Base-by-base conservation (phyloP, 1,140 invertebrate genomes). In the Solen grandis region DNA sequence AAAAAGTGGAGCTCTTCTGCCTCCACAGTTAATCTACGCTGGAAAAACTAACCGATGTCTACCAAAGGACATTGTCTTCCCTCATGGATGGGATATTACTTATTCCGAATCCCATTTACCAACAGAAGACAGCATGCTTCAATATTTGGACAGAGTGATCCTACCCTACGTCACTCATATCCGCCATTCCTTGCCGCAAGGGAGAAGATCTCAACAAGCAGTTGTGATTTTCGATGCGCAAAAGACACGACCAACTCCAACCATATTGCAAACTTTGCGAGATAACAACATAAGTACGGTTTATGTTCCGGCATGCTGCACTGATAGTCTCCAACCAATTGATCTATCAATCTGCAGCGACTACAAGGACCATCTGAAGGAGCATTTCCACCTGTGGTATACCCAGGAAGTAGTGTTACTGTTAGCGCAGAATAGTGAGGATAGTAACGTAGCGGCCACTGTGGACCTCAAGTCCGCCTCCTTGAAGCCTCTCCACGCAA, bases 111-210 rank as follows among this genome's bases (percentile, higher is more conserved):
- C 41, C 8, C 41, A 46, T 46, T 8, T 46, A 10, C 19, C 8
- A 10, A 10, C 41, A 10, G 41, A 46, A 46, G 8, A 46, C 8
- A 46, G 8, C 19, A 46, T 46, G 63, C 36, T 68, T 3, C 31
- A 22, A 8, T 68, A 68, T 41, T 13, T 68, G 14, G 31, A 68
- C 13, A 68, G 46, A 8, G 22, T 68, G 3, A 68, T 68, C 46
- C 25, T 68, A 13, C 63, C 63, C 5, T 68, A 68, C 22, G 35
- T 68, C 19, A 68, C 19, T 38, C 36, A 38, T 68, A 38, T 68
- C 22, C 25, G 63, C 22, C n/a, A 68, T 27, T 10, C 41, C 5
- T 5, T 46, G 8, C 41, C 8, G 8, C 8, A 19, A 19, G 19
- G 8, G 41, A 46, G 19, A 19, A 8, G 19, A 46, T 8, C 8